Percentiles rank a stretch among this genome's conserved stretches.
Conservation (phyloP, 2,797 vertebrate genomes). For the Podarcis siculus region DNA sequence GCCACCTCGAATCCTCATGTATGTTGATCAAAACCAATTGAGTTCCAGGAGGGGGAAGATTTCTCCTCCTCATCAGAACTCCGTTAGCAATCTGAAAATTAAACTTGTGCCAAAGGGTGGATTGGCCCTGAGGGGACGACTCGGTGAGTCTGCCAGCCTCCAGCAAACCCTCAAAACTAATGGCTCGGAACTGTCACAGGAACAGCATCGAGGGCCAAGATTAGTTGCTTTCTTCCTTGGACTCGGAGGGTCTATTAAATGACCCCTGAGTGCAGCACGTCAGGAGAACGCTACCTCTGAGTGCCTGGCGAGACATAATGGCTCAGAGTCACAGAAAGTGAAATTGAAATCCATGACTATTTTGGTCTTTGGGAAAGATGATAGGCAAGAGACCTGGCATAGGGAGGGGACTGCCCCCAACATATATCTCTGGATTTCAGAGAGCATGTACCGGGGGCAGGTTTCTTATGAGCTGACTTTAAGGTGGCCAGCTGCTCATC, state of each 20-base stretch:
- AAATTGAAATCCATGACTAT: too few species aligned
- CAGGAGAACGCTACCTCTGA: not conserved
- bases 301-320: not conserved
- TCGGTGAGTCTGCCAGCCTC: conserved; percentile 8
- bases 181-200: conserved; percentile 19
- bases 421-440: not conserved
- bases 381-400: not conserved
- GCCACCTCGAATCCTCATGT: conserved; percentile 25
- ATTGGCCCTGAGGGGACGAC: conserved; percentile 27
- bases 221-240: conserved; percentile 11
- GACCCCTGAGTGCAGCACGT: conserved; percentile 32
- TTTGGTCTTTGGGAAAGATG: not conserved
- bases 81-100: conserved; percentile 43
- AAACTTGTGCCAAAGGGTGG: conserved; percentile 5
- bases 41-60: rapidly evolving
- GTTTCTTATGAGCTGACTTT: not conserved
- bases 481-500: too few species aligned
- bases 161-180: conserved; percentile 8
- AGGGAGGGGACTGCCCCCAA: too few species aligned
- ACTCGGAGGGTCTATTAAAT: conserved; percentile 30
- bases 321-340: not conserved
- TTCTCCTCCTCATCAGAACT: conserved; percentile 27
- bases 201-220: not conserved
- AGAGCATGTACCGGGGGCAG: not conserved
- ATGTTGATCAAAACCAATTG: conserved; percentile 9